Evolutionary conservation across 2,888 invertebrate species (phyloP), one percentile per base, ranked within the genome.

Genomic region (Craniophora ligustri): DNA sequence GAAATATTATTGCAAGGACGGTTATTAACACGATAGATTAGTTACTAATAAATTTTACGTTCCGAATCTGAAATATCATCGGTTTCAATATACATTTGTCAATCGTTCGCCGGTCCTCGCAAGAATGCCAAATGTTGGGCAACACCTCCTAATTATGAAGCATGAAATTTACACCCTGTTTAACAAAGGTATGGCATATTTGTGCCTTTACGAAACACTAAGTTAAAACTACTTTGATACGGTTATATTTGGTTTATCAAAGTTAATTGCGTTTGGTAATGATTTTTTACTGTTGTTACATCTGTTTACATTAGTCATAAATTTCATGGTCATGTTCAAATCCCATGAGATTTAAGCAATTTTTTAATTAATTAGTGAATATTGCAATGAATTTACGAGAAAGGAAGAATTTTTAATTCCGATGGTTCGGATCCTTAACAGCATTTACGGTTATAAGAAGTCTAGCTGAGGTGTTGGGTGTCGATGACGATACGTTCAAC

Each of bases 111-210:
- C 35, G 40, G 49, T 39, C 28, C 41, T 51, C 15, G 46, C 50
- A 31, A 60, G 60, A 55, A 56, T 58, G 50, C 19, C 23, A 15
- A 14, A 1, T 5, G 45, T 71, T 60, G 7, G n/a, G 36, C 23
- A 61, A 63, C 34, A 48, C 11, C 23, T 19, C 31, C 30, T 58
- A 65, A 48, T 63, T 67, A 70, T 31, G 44, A 44, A 47, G 58
- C 72, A 63, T 72, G 56, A 69, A 69, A 58, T 71, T 77, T 62
- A 75, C 76, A 77, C 63, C 69, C 68, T 72, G 73, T 67, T 75
- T 67, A 67, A 65, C 70, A 66, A 59, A 55, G 30, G 44, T 56
- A 56, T 44, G 46, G 54, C 39, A 50, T 46, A 59, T 26, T 55
- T 49, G 31, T 41, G 28, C 49, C 35, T 58, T 72, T 65, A 57